Conservation (phyloP, 2,113 vertebrate species). For the Entelurus aequoreus region DNA sequence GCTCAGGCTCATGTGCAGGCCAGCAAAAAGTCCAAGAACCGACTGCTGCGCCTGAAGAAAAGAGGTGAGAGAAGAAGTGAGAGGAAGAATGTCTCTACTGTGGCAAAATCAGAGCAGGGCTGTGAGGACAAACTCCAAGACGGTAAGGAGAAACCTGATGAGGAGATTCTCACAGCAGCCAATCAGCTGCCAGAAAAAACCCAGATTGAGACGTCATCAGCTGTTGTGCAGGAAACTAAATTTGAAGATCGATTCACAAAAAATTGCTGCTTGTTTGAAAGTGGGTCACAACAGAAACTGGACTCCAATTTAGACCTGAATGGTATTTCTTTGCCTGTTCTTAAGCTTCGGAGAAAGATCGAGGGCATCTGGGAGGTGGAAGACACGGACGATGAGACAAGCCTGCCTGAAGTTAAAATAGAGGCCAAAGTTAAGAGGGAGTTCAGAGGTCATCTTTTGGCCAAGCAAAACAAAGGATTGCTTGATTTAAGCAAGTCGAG, state of each 20-base stretch:
- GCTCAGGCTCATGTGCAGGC: slow-evolving; percentile 63
- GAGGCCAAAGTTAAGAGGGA: slow-evolving; percentile 37
- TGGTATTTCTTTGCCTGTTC: slow-evolving; percentile 53
- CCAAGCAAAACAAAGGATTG: slow-evolving; percentile 34
- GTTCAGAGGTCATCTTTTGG: slow-evolving; percentile 12
- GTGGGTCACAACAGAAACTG: slow-evolving; percentile 32
- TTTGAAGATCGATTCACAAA: slow-evolving; percentile 37
- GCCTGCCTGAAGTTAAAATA: slow-evolving; percentile 15
- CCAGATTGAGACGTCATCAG: not conserved
- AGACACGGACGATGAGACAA: slow-evolving; percentile 35
- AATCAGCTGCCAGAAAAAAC: slow-evolving; percentile 11
- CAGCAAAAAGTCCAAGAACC: slow-evolving; percentile 56
- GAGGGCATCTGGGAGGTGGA: slow-evolving; percentile 73
- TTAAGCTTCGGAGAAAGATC: slow-evolving; percentile 63
- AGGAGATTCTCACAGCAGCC: not conserved
- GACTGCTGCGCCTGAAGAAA: slow-evolving; percentile 54
- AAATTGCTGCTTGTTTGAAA: slow-evolving; percentile 54
- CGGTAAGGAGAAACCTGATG: slow-evolving; percentile 13
- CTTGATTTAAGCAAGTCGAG: slow-evolving; percentile 43
- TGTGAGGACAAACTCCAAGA: not conserved
- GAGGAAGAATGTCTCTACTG: slow-evolving; percentile 7
- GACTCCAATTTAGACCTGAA: slow-evolving; percentile 19
- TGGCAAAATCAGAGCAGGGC: slow-evolving; percentile 3
- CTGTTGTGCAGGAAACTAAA: slow-evolving; percentile 28
- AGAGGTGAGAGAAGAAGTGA: slow-evolving; percentile 30